Conservation (phyloP, 2,113 vertebrate species). For the Chinchilla lanigera region DNA sequence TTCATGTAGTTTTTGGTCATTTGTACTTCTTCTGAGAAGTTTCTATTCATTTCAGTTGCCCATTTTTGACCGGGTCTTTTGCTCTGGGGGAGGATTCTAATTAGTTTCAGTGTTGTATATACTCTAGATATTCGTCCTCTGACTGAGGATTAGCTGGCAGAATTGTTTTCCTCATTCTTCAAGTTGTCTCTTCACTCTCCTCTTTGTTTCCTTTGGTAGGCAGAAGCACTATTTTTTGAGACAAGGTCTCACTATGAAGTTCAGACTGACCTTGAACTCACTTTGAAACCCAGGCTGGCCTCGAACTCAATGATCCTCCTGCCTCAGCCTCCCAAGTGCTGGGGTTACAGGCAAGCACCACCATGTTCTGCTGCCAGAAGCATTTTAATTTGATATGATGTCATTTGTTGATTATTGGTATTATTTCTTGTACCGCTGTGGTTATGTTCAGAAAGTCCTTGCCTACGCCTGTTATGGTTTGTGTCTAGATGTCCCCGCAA, state of each 20-base stretch:
- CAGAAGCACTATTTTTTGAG: not conserved
- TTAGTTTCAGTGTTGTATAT: not conserved
- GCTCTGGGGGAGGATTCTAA: not conserved
- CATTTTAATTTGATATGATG: not conserved
- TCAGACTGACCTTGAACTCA: too few relatives aligned
- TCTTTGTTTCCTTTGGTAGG: not conserved
- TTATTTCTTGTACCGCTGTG: not conserved
- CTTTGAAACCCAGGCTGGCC: too few relatives aligned
- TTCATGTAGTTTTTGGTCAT: not conserved
- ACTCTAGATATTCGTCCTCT: not conserved
- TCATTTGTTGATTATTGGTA: not conserved
- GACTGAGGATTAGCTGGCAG: not conserved
- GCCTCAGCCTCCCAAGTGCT: too few relatives aligned
- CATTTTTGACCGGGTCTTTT: not conserved
- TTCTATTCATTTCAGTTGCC: not conserved
- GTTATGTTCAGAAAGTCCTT: not conserved
- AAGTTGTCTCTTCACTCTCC: not conserved
- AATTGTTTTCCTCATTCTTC: not conserved
- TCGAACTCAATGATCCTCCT: too few relatives aligned
- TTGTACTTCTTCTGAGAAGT: not conserved
- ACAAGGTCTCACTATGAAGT: too few relatives aligned
- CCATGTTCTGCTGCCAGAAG: not conserved
- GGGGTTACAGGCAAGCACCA: too few relatives aligned
- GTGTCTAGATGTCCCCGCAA: too few relatives aligned
- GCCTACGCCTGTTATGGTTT: not conserved